A percentile compares a stretch with the other conserved stretches of the same genome.
Conservation (phyloP, 2,113 vertebrate genomes). For the Istiophorus platypterus region DNA sequence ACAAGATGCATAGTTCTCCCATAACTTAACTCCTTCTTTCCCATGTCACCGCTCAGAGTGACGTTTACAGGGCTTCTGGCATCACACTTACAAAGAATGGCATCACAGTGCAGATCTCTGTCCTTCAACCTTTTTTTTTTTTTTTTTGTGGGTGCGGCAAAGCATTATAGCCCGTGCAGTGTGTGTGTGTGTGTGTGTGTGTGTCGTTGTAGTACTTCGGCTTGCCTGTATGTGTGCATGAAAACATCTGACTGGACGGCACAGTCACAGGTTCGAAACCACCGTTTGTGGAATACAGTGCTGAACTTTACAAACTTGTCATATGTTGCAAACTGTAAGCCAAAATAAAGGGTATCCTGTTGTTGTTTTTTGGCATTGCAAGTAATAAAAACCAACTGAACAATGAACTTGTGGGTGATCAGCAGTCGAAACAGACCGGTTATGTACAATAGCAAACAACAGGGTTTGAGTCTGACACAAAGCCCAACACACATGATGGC, state of each 20-base stretch:
- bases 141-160: constrained; percentile 60
- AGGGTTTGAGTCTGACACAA: not conserved
- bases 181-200: constrained; percentile 35
- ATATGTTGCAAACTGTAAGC: not conserved
- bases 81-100: constrained; percentile 95
- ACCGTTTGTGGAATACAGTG: not conserved
- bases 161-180: constrained; percentile 50
- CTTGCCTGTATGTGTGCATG: constrained; percentile 49
- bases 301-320: not conserved
- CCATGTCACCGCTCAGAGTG: constrained; percentile 59
- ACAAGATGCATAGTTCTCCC: constrained; percentile 71
- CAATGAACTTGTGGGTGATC: not conserved
- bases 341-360: not conserved
- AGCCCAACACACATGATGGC: not conserved
- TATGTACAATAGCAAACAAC: not conserved
- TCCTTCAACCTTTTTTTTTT: constrained; percentile 53
- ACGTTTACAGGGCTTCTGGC: constrained; percentile 90
- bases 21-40: constrained; percentile 62
- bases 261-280: constrained; percentile 58
- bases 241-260: constrained; percentile 37
- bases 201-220: constrained; percentile 57
- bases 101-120: constrained; percentile 96
- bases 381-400: not conserved
- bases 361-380: not conserved
- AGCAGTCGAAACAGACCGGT: constrained; percentile 31